These are phyloP conservation scores for Latheticus oryzae DNA, from an alignment of 2,888 invertebrate species.

Conservation along the genomic window DNA sequence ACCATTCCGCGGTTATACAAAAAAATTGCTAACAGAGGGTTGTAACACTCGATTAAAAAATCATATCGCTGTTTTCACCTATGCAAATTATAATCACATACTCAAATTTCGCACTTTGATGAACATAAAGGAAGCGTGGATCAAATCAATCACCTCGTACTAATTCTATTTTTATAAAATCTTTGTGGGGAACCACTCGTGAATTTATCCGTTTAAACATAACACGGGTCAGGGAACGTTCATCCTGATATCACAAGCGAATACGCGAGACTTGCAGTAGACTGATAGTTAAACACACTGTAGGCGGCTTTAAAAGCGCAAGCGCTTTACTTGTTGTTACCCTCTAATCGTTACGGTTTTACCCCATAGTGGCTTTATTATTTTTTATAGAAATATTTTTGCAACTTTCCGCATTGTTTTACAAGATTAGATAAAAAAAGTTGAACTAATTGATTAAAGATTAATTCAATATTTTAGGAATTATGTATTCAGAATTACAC, in stretches of 20 bases:
- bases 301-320: slow-evolving; percentile 41
- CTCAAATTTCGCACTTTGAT: slow-evolving; percentile 18
- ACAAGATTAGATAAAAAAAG: no score
- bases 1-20: slow-evolving; percentile 41
- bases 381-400: slow-evolving; percentile 16
- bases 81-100: slow-evolving; percentile 5
- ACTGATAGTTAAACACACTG: slow-evolving; percentile 43
- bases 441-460: no score
- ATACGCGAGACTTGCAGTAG: slow-evolving; percentile 44
- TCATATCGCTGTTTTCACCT: background rate
- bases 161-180: slow-evolving; percentile 36
- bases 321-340: slow-evolving; percentile 37
- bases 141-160: slow-evolving; percentile 17
- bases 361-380: slow-evolving; percentile 33
- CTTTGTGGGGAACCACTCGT: slow-evolving; percentile 33
- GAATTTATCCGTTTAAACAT: slow-evolving; percentile 27
- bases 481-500: no score
- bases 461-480: no score
- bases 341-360: slow-evolving; percentile 43
- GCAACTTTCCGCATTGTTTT: slow-evolving; percentile 8
- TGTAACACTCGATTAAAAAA: slow-evolving; percentile 15
- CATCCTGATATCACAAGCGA: slow-evolving; percentile 41
- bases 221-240: slow-evolving; percentile 35
- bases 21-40: slow-evolving; percentile 6
- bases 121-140: slow-evolving; percentile 12